Conservation (phyloP, 2,113 vertebrate genomes). For the Dromas ardeola region DNA sequence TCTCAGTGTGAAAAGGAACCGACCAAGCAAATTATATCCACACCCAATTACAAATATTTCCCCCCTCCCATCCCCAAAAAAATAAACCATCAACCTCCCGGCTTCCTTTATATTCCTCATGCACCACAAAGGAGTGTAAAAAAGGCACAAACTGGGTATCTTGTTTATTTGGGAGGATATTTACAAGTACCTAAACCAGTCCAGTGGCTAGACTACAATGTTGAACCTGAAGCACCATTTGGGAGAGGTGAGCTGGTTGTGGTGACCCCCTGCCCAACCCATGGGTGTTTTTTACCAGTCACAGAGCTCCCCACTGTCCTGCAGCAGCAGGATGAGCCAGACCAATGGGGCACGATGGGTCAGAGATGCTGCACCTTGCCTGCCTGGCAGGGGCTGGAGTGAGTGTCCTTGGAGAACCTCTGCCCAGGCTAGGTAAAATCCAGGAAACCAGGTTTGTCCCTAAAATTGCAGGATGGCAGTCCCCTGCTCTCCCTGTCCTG, state of each 20-base stretch:
- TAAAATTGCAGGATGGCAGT: neutral
- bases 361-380: neutral
- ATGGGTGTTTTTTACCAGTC: neutral
- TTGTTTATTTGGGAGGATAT: neutral
- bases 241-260: neutral
- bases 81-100: neutral
- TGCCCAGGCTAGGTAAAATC: neutral
- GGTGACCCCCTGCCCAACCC: fast-evolving
- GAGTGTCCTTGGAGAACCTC: neutral
- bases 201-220: neutral
- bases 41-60: neutral
- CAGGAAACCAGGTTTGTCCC: neutral
- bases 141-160: neutral
- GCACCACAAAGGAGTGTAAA: neutral
- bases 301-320: neutral
- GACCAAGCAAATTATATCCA: neutral
- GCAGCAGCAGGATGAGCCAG: neutral
- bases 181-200: neutral
- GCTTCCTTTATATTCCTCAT: neutral
- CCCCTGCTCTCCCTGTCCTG: neutral
- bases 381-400: neutral
- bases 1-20: neutral
- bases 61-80: neutral
- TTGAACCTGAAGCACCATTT: neutral
- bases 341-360: fast-evolving